Base-by-base conservation (phyloP, 2,797 vertebrate species). In the Rhodeus uyekii region DNA sequence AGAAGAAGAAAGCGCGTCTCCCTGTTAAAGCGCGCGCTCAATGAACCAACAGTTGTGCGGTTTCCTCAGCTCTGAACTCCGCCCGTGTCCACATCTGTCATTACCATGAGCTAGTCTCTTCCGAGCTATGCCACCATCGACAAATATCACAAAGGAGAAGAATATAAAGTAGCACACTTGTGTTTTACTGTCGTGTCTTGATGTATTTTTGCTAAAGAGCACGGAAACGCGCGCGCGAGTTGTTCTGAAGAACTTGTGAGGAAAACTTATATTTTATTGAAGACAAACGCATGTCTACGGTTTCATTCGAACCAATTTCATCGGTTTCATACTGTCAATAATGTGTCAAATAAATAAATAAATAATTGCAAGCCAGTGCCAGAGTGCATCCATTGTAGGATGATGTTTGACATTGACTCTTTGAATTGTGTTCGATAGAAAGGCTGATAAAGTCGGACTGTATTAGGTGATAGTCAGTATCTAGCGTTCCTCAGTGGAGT, bases 21-120 rank as follows among this genome's bases (percentile, higher is more conserved):
- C 42, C 36, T 27, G 50, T 36, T 55, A 16, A 58, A 60, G 36
- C 72, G 46, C 69, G 71, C 82, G 48, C 55, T 44, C 36, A 79
- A 16, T 27, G 58, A 46, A 44, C 58, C 44, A 63, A 36, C 48
- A 71, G 71, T 74, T 78, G 79, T 60, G 67, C 55, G 61, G 71
- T 79, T 82, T 75, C 32, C 76, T 61, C 84, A 10, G 76, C 61
- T 75, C 75, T 72, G 58, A 75, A 61, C 80, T 78, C 80, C 68
- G 24, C 75, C 73, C 38, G 78, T 60, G 53, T 64, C 39, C 55
- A 61, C 76, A 68, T 82, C 73, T 76, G 72, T 82, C 48, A 24
- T 55, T 38, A 10, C 42, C 32, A 24, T 8, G 60, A 76, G 36
- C 44, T 67, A 14, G 29, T 8, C 22, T 67, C 16, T 46, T 63